A percentile compares a stretch with the other conserved stretches of the same genome.
phyloP scores from a whole-genome alignment of 2,797 vertebrate genomes.

The Schizopygopsis malacanthus region DNA sequence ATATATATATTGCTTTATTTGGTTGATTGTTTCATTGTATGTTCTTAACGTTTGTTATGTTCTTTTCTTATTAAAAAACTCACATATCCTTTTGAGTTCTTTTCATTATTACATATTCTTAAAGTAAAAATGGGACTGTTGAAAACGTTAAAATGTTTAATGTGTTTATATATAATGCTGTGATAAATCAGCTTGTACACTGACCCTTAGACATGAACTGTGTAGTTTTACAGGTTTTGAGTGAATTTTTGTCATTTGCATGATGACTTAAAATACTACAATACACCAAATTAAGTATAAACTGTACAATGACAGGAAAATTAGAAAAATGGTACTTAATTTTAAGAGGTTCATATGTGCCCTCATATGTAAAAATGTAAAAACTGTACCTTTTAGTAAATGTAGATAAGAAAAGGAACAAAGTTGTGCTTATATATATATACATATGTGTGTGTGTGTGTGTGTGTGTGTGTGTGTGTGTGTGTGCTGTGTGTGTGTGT shows the following conservation, averaged over 20 bases:
- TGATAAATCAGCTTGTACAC: background rate
- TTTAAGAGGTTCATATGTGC: background rate
- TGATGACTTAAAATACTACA: background rate
- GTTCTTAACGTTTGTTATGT: slow-evolving; percentile 72
- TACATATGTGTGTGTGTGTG: no score
- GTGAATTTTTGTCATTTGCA: background rate
- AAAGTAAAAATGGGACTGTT: background rate
- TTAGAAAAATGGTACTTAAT: background rate
- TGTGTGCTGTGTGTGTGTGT: no score
- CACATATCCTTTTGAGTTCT: slow-evolving; percentile 8
- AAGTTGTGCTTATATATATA: background rate
- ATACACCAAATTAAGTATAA: background rate
- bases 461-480: no score
- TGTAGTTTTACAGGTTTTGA: background rate
- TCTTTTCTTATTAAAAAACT: slow-evolving; percentile 80
- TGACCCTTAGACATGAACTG: background rate
- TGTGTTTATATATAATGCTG: background rate
- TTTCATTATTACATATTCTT: background rate
- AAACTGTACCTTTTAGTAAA: no score
- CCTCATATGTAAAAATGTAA: no score
- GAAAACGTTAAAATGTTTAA: no score
- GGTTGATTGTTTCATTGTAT: slow-evolving; percentile 65
- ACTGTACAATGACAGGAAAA: background rate
- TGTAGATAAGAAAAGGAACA: background rate
- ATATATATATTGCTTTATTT: slow-evolving; percentile 71